These are phyloP conservation scores for Callyntrura guangdongensis DNA, from an alignment of 2,888 invertebrate genomes.

Conservation along the genomic window DNA sequence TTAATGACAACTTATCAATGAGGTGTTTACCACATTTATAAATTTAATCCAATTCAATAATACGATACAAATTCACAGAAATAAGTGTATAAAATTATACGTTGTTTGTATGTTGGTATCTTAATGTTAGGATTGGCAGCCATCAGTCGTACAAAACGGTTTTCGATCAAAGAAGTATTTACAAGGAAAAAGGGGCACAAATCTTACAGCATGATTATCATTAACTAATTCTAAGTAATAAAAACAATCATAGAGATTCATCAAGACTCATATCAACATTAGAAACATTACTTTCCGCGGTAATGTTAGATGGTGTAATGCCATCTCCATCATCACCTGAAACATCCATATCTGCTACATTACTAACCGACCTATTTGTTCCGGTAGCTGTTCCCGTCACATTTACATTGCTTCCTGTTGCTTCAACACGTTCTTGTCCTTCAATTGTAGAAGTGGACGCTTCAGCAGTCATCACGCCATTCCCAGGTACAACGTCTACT, in stretches of 20 bases:
- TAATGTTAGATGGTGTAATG: slow-evolving; percentile 67
- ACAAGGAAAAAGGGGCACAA: too few relatives aligned
- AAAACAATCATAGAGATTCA: slow-evolving; percentile 67
- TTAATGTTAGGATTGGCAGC: too few relatives aligned
- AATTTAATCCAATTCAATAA: too few relatives aligned
- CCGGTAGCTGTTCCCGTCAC: neutral
- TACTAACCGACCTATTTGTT: slow-evolving; percentile 50
- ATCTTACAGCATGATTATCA: neutral
- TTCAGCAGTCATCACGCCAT: slow-evolving; percentile 58
- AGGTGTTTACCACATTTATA: too few relatives aligned
- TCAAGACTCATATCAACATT: slow-evolving; percentile 78
- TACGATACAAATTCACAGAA: too few relatives aligned
- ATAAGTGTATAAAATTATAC: too few relatives aligned
- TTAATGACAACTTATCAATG: too few relatives aligned
- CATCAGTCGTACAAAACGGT: too few relatives aligned
- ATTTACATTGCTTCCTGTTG: slow-evolving; percentile 25
- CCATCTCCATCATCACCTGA: slow-evolving; percentile 62
- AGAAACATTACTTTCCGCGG: slow-evolving; percentile 61
- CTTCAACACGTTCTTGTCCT: slow-evolving; percentile 39
- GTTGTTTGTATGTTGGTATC: too few relatives aligned
- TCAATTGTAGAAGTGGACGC: slow-evolving; percentile 66
- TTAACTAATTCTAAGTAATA: slow-evolving; percentile 1
- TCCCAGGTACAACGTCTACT: slow-evolving; percentile 45
- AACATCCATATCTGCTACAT: slow-evolving; percentile 60
- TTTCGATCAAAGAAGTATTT: neutral